Conservation (phyloP, 2,888 invertebrate species). For the Melipona beecheii region DNA sequence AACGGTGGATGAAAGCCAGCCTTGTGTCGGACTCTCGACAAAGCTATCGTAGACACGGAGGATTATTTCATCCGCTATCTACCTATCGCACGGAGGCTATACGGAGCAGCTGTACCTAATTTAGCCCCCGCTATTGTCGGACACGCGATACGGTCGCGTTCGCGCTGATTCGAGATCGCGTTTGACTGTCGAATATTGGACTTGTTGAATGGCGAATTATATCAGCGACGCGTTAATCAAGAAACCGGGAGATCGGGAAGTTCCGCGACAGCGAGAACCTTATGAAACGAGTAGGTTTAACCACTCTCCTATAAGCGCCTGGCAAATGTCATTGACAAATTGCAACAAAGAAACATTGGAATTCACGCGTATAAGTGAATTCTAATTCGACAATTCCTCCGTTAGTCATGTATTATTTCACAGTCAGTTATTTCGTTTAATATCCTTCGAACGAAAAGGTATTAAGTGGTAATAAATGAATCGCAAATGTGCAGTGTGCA, state of each 20-base stretch:
- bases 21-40: constrained; percentile 3
- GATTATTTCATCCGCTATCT: constrained; percentile 32
- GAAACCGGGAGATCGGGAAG: constrained; percentile 15
- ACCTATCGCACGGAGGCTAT: neutral
- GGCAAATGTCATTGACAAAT: too few species aligned
- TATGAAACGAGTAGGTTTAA: constrained; percentile 8
- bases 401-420: too few species aligned
- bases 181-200: neutral
- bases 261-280: neutral
- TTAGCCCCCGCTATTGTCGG: constrained; percentile 13
- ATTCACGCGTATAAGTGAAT: too few species aligned
- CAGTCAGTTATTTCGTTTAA: too few species aligned
- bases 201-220: neutral
- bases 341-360: too few species aligned
- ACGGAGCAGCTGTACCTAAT: constrained; percentile 14
- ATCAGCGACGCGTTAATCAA: constrained; percentile 7
- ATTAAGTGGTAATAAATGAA: too few species aligned
- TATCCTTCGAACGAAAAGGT: too few species aligned
- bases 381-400: too few species aligned
- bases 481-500: too few species aligned
- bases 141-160: constrained; percentile 3
- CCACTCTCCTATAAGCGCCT: too few species aligned
- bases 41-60: neutral
- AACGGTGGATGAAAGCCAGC: neutral
- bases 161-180: constrained; percentile 5